Evolutionary conservation across 2,113 vertebrate genomes (phyloP).

Genomic region (Microcebus griseorufus): DNA sequence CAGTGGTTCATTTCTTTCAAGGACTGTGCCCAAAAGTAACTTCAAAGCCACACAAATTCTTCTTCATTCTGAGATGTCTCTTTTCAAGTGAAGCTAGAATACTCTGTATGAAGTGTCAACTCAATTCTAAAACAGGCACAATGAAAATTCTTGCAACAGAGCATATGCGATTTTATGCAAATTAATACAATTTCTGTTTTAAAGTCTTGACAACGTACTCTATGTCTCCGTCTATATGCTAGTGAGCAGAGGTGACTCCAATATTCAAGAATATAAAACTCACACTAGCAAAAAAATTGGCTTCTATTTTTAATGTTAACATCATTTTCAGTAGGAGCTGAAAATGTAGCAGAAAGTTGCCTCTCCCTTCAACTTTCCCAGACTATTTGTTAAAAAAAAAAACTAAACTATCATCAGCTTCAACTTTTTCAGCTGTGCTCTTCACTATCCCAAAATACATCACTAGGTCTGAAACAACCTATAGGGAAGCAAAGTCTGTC

Average conservation of each 20-base stretch:
- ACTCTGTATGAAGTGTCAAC: not conserved
- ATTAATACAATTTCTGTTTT: not conserved
- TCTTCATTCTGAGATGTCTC: slow-evolving; percentile 10
- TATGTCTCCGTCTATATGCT: not conserved
- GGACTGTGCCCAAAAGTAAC: slow-evolving; percentile 5
- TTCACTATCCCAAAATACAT: not conserved
- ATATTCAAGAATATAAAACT: not conserved
- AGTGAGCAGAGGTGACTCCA: not conserved
- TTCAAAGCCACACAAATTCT: slow-evolving; percentile 20
- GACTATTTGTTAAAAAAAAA: not conserved
- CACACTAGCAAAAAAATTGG: not conserved
- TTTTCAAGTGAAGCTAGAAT: slow-evolving; percentile 49
- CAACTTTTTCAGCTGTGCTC: not conserved
- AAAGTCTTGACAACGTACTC: not conserved
- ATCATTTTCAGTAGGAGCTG: not conserved
- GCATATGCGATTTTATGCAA: not conserved
- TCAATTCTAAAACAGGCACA: slow-evolving; percentile 51
- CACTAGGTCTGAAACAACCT: not conserved
- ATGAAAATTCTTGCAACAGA: slow-evolving; percentile 25
- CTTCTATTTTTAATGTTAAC: not conserved
- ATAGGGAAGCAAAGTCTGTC: not conserved
- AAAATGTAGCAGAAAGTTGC: not conserved
- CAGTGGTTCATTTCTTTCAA: slow-evolving; percentile 14
- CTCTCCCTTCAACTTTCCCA: not conserved
- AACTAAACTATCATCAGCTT: not conserved